phyloP scores from a whole-genome alignment of 2,113 vertebrate genomes.

The Rhineura floridana region DNA sequence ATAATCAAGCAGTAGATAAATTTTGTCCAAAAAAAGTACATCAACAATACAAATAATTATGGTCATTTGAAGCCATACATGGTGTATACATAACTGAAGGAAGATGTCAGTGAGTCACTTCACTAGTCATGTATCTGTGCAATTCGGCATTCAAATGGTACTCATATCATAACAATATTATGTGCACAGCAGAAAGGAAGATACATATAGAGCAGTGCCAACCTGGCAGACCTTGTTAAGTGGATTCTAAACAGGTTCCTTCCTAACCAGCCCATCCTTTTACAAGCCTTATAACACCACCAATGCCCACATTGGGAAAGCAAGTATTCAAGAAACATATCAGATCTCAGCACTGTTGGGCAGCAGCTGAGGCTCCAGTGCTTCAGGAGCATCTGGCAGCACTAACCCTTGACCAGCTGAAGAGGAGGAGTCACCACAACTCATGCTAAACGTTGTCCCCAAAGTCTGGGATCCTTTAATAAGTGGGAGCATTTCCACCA shows the following conservation, averaged over 20 bases:
- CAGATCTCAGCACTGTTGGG: too few relatives aligned
- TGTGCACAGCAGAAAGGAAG: not conserved
- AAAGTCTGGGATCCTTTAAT: too few relatives aligned
- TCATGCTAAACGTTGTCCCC: too few relatives aligned
- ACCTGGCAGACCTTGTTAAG: not conserved
- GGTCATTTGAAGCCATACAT: not conserved
- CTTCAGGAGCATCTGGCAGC: too few relatives aligned
- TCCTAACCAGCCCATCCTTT: not conserved
- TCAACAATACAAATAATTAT: not conserved
- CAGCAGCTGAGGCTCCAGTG: too few relatives aligned
- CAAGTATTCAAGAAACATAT: too few relatives aligned
- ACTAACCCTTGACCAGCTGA: too few relatives aligned
- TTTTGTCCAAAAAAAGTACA: too few relatives aligned
- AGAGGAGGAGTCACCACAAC: too few relatives aligned
- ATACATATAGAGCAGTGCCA: not conserved
- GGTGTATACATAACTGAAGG: not conserved
- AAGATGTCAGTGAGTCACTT: not conserved
- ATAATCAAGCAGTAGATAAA: too few relatives aligned
- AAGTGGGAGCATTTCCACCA: too few relatives aligned
- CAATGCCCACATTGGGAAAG: not conserved
- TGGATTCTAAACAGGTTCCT: not conserved
- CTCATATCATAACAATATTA: not conserved
- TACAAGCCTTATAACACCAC: not conserved
- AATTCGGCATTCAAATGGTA: not conserved
- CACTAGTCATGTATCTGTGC: not conserved